Evolutionary conservation across 2,888 invertebrate species (phyloP).

Genomic region (Drosophila phalerata): DNA sequence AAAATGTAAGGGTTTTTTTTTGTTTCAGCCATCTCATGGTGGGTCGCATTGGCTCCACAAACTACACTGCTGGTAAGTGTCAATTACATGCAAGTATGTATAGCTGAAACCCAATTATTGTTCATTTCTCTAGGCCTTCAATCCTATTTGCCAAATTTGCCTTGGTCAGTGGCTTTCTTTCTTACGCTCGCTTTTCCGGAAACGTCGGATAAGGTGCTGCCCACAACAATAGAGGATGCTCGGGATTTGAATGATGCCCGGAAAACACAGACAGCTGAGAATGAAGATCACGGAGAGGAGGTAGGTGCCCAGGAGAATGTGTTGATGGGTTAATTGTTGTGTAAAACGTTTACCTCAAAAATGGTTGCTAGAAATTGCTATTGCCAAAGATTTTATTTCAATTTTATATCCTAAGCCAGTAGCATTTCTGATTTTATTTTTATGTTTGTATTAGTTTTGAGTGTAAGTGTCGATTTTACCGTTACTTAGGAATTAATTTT

Average conservation of each 20-base stretch:
- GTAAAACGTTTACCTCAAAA: not conserved
- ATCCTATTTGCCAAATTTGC: slow-evolving; percentile 88
- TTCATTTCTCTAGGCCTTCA: slow-evolving; percentile 84
- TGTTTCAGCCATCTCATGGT: too few relatives aligned
- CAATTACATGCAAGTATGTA: not conserved
- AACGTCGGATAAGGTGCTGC: slow-evolving; percentile 88
- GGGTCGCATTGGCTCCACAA: slow-evolving; percentile 90
- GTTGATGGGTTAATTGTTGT: slow-evolving; percentile 26
- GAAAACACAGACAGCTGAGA: not conserved
- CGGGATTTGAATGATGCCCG: slow-evolving; percentile 46
- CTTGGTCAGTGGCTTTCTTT: slow-evolving; percentile 87
- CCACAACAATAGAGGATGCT: slow-evolving; percentile 88
- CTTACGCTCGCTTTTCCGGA: slow-evolving; percentile 88
- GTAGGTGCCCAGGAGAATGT: slow-evolving; percentile 35
- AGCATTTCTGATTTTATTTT: slow-evolving; percentile 42
- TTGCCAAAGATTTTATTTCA: slow-evolving; percentile 30
- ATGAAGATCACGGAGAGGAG: slow-evolving; percentile 15
- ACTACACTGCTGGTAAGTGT: slow-evolving; percentile 87
- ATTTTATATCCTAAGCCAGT: slow-evolving; percentile 14
- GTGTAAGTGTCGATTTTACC: slow-evolving; percentile 38
- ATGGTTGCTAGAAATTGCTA: slow-evolving; percentile 23
- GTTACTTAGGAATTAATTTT: slow-evolving; percentile 10
- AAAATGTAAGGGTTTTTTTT: too few relatives aligned
- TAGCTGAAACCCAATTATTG: not conserved
- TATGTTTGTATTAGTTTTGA: slow-evolving; percentile 36